Base-by-base conservation (phyloP, 2,888 invertebrate genomes). In the Dendrolimus houi region DNA sequence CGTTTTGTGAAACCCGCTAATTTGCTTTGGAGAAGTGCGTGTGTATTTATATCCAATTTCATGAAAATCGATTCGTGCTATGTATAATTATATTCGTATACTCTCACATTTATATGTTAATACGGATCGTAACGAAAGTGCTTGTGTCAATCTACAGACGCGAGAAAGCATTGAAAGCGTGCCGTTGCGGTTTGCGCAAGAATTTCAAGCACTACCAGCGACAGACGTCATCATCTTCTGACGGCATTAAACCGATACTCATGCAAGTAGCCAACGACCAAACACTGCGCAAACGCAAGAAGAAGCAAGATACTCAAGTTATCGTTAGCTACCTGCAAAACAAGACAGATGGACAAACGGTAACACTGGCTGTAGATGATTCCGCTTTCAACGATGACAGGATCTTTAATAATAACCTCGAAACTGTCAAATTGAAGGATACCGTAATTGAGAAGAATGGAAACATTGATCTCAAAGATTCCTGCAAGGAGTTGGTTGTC, bases 171-270 rank as follows among this genome's bases (percentile, higher is more conserved):
- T 58, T 88, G 8, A 78, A 75, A 14, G 63, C 68, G 0, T 91
- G 90, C 71, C 83, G 80, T 0, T 90, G 90, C 64, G 78, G 82
- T 1, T 56, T 75, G 7, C 79, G 81, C 41, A 79, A 77, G 56
- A 71, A 63, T 14, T 58, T 81, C 1, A 78, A 78, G 29, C 65
- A 70, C 29, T 74, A 75, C 54, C 74, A 82, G n/a, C 76, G 80
- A 0, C 80, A 83, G 53, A 71, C 79, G 0, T 85, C 87, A 0
- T 83, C 91, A 0, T 89, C 90, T 0, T 87, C 88, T 0, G 87
- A 89, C n/a, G 75, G 72, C 13, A 17, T 69, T n/a, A 68, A 63
- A 57, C 10, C 53, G n/a, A 2, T 56, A 54, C 54, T 9, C 47
- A 58, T 63, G 9, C 63, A 58, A 6, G 58, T 59, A 6, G 55